These are phyloP conservation scores for Pipistrellus pygmaeus DNA, from an alignment of 2,797 vertebrate genomes.

Conservation along the genomic window DNA sequence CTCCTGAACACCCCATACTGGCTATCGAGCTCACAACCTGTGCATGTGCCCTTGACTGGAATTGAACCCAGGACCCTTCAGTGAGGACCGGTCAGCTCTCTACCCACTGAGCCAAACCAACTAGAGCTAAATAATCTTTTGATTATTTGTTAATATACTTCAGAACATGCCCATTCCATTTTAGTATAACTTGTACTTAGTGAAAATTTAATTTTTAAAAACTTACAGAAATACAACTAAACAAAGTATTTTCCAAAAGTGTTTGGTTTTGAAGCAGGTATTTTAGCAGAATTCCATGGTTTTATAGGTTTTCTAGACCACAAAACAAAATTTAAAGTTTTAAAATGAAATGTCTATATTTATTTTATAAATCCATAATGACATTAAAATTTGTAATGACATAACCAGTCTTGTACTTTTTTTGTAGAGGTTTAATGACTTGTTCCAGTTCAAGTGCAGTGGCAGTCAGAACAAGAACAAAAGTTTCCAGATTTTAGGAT, in stretches of 20 bases:
- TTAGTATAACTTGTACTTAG: conserved; percentile 28
- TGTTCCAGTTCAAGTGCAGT: not conserved
- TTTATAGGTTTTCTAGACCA: conserved; percentile 47
- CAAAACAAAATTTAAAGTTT: conserved; percentile 37
- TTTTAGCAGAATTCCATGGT: conserved; percentile 61
- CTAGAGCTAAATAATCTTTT: not conserved
- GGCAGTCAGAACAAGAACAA: not conserved
- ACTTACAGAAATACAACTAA: conserved; percentile 37
- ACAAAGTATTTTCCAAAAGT: conserved; percentile 54
- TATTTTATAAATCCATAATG: conserved; percentile 37
- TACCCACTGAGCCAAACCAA: no score
- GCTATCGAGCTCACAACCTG: no score
- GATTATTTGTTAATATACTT: conserved; percentile 62
- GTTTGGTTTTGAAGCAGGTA: conserved; percentile 61
- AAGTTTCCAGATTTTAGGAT: not conserved
- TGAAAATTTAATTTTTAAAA: conserved; percentile 25
- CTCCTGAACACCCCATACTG: no score
- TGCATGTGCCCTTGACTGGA: no score
- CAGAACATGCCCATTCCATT: conserved; percentile 65
- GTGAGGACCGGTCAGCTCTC: no score
- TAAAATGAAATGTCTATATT: conserved; percentile 36
- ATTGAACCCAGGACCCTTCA: no score
- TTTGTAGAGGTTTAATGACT: not conserved
- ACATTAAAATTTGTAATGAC: conserved; percentile 30
- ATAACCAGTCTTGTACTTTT: not conserved